Percentiles rank a stretch among this genome's conserved stretches.
These are phyloP conservation scores for Paragorgia papillata DNA, from an alignment of 92 coral and sea anemone genomes.

Conservation along the genomic window DNA sequence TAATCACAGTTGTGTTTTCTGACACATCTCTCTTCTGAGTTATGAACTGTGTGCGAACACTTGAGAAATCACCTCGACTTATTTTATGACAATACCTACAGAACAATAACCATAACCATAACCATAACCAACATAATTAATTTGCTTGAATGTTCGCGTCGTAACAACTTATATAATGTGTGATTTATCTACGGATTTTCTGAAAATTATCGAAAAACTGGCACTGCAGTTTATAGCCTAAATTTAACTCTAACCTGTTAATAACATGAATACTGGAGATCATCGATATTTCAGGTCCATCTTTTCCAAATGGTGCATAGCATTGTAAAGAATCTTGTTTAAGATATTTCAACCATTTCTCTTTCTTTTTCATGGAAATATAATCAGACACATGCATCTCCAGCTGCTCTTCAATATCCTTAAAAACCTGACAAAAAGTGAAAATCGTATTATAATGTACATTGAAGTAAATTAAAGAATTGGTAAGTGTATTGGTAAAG, in stretches of 20 bases:
- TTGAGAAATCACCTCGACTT: constrained; percentile 15
- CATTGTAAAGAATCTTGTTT: neutral
- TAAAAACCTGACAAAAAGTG: constrained; percentile 23
- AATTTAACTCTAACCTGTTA: constrained; percentile 66
- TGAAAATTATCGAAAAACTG: too few relatives aligned
- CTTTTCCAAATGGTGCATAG: constrained; percentile 46
- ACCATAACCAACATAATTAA: too few relatives aligned
- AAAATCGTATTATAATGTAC: too few relatives aligned
- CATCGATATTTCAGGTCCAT: constrained; percentile 46
- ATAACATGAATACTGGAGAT: constrained; percentile 65
- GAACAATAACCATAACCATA: too few relatives aligned
- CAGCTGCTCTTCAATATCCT: constrained; percentile 33
- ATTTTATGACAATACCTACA: constrained; percentile 16
- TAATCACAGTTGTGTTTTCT: neutral
- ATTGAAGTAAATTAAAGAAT: too few relatives aligned
- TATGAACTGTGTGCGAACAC: neutral
- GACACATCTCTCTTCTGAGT: constrained; percentile 2
- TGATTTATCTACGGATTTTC: too few relatives aligned
- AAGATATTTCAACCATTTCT: constrained; percentile 10
- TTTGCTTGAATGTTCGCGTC: too few relatives aligned
- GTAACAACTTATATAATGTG: too few relatives aligned
- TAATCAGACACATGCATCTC: constrained; percentile 4
- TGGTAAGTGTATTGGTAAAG: too few relatives aligned
- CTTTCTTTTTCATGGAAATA: neutral
- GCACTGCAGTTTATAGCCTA: too few relatives aligned